phyloP scores from a whole-genome alignment of 1,140 invertebrate genomes.

The Atta cephalotes region DNA sequence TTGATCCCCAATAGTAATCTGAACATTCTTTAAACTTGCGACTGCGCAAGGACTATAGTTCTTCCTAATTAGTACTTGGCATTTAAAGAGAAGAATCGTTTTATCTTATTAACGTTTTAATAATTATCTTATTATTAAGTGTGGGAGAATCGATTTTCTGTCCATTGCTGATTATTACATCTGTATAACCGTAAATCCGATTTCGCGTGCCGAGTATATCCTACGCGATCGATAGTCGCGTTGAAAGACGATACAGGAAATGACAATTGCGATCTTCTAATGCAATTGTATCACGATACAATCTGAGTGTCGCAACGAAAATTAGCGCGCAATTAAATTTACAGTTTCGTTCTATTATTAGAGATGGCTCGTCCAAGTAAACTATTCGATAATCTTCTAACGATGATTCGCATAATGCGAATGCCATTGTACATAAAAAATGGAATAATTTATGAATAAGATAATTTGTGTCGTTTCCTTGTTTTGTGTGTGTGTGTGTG shows the following conservation, averaged over 20 bases:
- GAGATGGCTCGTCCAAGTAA: not conserved
- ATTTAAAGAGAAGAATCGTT: not conserved
- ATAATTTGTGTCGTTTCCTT: not conserved
- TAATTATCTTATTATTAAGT: not conserved
- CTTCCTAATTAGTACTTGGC: not conserved
- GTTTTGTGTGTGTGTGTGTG: too few species aligned
- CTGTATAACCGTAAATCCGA: not conserved
- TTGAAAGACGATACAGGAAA: not conserved
- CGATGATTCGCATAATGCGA: not conserved
- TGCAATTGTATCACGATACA: conserved; percentile 12
- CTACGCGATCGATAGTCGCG: conserved; percentile 12
- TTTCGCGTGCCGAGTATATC: not conserved
- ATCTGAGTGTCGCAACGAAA: conserved; percentile 13
- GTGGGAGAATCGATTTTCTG: conserved; percentile 16
- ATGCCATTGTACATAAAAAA: not conserved
- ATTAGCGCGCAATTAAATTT: conserved; percentile 36
- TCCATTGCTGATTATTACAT: not conserved
- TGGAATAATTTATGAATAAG: conserved; percentile 1
- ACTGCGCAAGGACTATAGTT: not conserved
- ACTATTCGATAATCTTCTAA: conserved; percentile 38
- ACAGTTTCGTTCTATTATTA: conserved; percentile 32
- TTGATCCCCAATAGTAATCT: not conserved
- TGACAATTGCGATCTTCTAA: conserved; percentile 2
- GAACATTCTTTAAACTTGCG: not conserved
- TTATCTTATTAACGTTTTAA: not conserved